Evolutionary conservation across 2,113 vertebrate genomes (phyloP).

Genomic region (Calonectris borealis): DNA sequence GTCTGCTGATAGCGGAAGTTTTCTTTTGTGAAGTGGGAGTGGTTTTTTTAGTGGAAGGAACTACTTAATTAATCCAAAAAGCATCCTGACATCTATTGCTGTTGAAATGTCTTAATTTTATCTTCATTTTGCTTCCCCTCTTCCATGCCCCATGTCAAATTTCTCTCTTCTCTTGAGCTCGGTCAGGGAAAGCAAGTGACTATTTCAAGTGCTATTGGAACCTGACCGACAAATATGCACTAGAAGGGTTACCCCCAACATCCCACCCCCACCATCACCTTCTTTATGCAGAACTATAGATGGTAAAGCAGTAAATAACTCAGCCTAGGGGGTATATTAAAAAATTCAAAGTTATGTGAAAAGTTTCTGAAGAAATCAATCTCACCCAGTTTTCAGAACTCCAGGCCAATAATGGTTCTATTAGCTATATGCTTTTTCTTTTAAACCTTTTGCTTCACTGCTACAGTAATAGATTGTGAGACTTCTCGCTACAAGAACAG

Average conservation of each 20-base stretch:
- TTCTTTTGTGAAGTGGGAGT: background rate
- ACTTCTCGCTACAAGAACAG: background rate
- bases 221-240: background rate
- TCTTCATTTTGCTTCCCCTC: background rate
- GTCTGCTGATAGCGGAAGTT: background rate
- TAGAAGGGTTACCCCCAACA: background rate
- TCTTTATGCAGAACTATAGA: background rate
- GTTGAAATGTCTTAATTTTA: background rate
- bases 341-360: background rate
- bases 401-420: background rate
- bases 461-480: background rate
- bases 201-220: background rate
- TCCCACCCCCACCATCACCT: background rate
- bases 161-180: background rate
- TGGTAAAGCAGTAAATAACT: background rate
- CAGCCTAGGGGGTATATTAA: background rate
- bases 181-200: background rate
- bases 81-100: background rate
- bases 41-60: background rate
- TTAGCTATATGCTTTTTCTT: background rate
- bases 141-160: background rate
- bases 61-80: background rate
- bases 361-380: background rate
- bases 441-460: background rate
- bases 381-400: background rate